Conservation (phyloP, 1,140 invertebrate species). For the Tenebrio molitor region DNA sequence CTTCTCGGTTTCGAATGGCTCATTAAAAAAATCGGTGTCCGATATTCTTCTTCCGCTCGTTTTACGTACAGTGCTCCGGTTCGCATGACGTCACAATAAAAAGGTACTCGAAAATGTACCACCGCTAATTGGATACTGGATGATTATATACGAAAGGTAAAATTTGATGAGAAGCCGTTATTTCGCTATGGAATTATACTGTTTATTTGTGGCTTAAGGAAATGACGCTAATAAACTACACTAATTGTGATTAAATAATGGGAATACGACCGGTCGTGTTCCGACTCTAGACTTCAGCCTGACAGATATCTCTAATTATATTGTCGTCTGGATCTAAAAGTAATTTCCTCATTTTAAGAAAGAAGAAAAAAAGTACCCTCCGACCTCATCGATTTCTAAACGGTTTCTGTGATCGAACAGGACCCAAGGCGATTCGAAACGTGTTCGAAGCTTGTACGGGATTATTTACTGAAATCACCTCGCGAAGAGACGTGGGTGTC, state of each 20-base stretch:
- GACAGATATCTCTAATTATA: slow-evolving; percentile 27
- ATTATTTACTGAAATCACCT: no score
- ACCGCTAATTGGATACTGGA: slow-evolving; percentile 36
- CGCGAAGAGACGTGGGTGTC: no score
- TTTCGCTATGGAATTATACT: slow-evolving; percentile 41
- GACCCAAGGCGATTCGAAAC: no score
- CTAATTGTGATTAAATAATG: slow-evolving; percentile 47
- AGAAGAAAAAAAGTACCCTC: not conserved
- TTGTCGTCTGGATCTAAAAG: not conserved
- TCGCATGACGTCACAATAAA: slow-evolving; percentile 28
- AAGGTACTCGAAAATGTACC: slow-evolving; percentile 13
- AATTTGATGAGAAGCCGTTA: slow-evolving; percentile 47
- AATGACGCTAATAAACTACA: slow-evolving; percentile 43
- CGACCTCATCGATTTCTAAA: slow-evolving; percentile 3
- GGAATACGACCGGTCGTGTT: slow-evolving; percentile 26
- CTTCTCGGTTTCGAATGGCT: slow-evolving; percentile 9
- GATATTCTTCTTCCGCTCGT: slow-evolving; percentile 15
- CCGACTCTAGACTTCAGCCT: slow-evolving; percentile 19
- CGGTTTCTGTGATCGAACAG: no score
- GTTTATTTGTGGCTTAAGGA: slow-evolving; percentile 44
- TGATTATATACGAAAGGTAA: slow-evolving; percentile 40
- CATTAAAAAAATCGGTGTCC: slow-evolving; percentile 14
- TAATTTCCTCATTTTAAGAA: not conserved
- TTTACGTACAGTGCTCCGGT: slow-evolving; percentile 7
- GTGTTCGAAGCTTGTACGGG: no score